Base-by-base conservation (phyloP, 2,888 invertebrate genomes). In the Pollenia amentaria region DNA sequence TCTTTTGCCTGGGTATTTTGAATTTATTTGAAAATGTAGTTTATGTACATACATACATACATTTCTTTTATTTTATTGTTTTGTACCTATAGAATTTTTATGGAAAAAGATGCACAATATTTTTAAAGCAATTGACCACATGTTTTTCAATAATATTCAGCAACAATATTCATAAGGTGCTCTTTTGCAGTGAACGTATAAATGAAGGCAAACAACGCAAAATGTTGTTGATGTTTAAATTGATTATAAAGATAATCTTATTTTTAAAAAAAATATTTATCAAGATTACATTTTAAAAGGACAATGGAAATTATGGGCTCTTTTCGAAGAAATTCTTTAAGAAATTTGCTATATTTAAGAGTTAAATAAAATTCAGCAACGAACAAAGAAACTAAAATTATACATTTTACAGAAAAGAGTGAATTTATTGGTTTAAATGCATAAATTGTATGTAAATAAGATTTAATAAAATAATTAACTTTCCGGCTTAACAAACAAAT, bases 51-150 rank as follows among this genome's bases (percentile, higher is more conserved):
- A 1, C 3, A 0, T 51, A 1, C 3, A 46, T 48, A 3, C 3
- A 29, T 69, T 29, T 62, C n/a, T 44, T n/a, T 38, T 14, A 7
- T 29, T 18, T 40, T 55, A 21, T 62, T 75, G 42, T 67, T 67
- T 64, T 3, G 18, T 64, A n/a, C n/a, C n/a, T n/a, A 64, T 57
- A 42, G 40, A 57, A 46, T 67, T 53, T 60, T 40, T 48, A 18
- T 11, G 29, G 6, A 29, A 11, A 53, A 64, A 70, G 21, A 46
- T 67, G 40, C 48, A 60, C n/a, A 77, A 72, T 77, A 57, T 85
- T 81, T 80, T 77, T 51, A 62, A 64, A 81, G 65, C 72, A 81
- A 77, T 81, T 81, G 72, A 85, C 81, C 85, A 81, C 85, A 85
- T 85, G 81, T 81, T 81, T 81, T 65, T 55, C 44, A 75, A 67